These are phyloP conservation scores for Synergus gifuensis DNA, from an alignment of 2,888 invertebrate species.

Conservation along the genomic window DNA sequence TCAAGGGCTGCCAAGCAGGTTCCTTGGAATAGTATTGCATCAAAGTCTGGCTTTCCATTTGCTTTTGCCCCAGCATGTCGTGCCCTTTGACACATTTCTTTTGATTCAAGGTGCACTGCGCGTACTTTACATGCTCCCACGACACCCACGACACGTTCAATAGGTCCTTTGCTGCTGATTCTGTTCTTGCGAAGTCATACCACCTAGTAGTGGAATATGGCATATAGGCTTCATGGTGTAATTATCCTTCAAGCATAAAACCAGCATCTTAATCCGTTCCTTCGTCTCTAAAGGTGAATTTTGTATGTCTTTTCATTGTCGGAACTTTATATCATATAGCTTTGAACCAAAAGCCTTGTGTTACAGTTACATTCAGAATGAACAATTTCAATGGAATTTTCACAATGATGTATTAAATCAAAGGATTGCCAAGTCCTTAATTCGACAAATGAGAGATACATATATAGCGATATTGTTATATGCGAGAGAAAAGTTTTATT, in stretches of 20 bases:
- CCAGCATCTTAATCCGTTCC: conserved; percentile 33
- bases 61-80: conserved; percentile 62
- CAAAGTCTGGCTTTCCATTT: conserved; percentile 71
- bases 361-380: neutral
- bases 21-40: conserved; percentile 55
- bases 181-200: conserved; percentile 41
- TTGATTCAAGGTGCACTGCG: conserved; percentile 68
- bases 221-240: neutral
- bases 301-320: neutral
- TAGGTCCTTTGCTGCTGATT: conserved; percentile 50
- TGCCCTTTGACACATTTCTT: conserved; percentile 75
- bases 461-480: neutral
- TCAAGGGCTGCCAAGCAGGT: conserved; percentile 38
- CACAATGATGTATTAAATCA: neutral
- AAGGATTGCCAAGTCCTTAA: neutral
- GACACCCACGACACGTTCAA: conserved; percentile 54
- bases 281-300: conserved; percentile 15
- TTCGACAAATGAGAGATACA: neutral
- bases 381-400: neutral
- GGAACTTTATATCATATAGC: neutral
- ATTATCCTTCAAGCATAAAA: conserved; percentile 26
- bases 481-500: neutral
- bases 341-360: neutral
- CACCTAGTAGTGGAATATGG: conserved; percentile 14
- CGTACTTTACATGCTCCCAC: conserved; percentile 51